Percentiles rank a stretch among this genome's conserved stretches.
These are phyloP conservation scores for Anguilla obscura DNA, from an alignment of 2,797 vertebrate species.

Conservation along the genomic window DNA sequence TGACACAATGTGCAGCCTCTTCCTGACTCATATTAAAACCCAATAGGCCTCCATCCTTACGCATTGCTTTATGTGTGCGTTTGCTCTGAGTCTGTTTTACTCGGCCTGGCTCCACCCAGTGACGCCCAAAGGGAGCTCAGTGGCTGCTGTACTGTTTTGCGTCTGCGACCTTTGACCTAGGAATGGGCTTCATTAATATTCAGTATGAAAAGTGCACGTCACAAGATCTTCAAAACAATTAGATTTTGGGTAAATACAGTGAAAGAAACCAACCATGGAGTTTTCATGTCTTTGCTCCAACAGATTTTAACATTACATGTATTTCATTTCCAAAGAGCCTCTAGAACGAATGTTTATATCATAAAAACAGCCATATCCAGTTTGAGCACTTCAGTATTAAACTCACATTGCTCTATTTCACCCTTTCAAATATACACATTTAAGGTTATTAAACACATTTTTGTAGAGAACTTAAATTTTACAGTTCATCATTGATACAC, in stretches of 20 bases:
- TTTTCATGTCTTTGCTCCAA: background rate
- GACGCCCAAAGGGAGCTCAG: background rate
- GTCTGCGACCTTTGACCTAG: background rate
- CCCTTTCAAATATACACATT: background rate
- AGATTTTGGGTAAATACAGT: background rate
- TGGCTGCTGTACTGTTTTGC: background rate
- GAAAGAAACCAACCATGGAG: background rate
- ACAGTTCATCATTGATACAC: background rate
- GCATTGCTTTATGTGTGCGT: background rate
- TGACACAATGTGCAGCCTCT: background rate
- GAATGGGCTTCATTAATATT: background rate
- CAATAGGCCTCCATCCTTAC: background rate
- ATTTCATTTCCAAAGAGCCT: background rate
- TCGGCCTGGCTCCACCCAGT: background rate
- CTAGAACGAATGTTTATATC: background rate
- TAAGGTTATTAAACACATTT: background rate
- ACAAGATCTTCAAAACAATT: background rate
- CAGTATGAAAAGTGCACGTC: background rate
- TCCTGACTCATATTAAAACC: background rate
- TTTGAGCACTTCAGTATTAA: background rate
- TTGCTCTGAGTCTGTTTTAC: background rate
- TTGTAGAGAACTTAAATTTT: background rate
- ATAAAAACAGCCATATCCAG: background rate
- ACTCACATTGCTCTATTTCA: background rate
- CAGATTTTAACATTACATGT: background rate